Evolutionary conservation across 2,113 vertebrate species (phyloP).

Genomic region (Crotalus viridis): DNA sequence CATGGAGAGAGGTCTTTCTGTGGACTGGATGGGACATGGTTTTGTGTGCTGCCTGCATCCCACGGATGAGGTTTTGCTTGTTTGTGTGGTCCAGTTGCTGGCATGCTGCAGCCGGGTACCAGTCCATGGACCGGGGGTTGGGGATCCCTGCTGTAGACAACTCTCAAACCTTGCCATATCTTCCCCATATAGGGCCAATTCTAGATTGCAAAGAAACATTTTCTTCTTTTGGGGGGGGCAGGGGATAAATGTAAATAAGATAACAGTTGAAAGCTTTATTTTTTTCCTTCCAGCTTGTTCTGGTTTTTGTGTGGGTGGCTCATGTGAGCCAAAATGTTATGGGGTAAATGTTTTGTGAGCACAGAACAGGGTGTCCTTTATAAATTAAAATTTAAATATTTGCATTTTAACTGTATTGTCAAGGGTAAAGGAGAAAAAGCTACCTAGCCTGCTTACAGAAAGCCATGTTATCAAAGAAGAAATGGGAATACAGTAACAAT

Average conservation of each 20-base stretch:
- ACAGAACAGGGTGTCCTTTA: constrained; percentile 60
- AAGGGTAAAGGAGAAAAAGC: not conserved
- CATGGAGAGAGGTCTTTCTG: no score
- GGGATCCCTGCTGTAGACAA: not conserved
- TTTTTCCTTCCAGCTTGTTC: constrained; percentile 57
- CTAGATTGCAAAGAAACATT: not conserved
- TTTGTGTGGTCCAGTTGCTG: no score
- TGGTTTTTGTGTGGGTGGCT: constrained; percentile 75
- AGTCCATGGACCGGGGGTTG: no score
- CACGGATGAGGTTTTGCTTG: no score
- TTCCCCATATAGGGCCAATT: not conserved
- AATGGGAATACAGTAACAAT: not conserved
- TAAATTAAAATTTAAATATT: constrained; percentile 50
- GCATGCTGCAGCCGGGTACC: no score
- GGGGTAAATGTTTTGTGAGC: constrained; percentile 62
- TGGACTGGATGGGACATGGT: no score
- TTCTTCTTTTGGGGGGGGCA: not conserved
- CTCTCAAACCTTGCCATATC: not conserved
- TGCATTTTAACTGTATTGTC: constrained; percentile 1
- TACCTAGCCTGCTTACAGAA: not conserved
- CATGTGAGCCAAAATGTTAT: constrained; percentile 75
- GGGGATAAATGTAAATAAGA: not conserved
- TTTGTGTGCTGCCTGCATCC: no score
- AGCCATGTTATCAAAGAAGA: not conserved
- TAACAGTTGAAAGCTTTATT: constrained; percentile 54